phyloP scores from a whole-genome alignment of 2,888 invertebrate species.

The Lacanobia wlatinum region DNA sequence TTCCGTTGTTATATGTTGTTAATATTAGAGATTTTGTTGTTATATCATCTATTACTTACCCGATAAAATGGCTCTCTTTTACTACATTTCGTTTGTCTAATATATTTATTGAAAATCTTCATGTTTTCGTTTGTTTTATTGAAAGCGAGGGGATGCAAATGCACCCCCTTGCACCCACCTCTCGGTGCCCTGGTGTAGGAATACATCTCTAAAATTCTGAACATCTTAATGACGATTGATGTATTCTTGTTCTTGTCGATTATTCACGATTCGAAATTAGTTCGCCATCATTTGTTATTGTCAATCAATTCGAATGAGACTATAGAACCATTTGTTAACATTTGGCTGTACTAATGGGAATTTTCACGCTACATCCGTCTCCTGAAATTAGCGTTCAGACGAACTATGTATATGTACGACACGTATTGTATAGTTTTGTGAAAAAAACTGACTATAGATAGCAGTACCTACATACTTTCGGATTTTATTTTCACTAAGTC shows the following conservation, averaged over 20 bases:
- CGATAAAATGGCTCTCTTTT: no score
- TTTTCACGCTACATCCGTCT: slow-evolving; percentile 30
- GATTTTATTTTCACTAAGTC: not conserved
- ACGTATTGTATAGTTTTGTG: not conserved
- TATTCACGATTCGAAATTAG: slow-evolving; percentile 33
- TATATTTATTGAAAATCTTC: no score
- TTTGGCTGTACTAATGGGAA: slow-evolving; percentile 18
- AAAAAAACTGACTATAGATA: no score
- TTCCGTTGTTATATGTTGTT: no score
- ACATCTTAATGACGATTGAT: slow-evolving; percentile 8
- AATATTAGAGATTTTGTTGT: no score
- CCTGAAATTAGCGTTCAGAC: not conserved
- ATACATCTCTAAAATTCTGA: not conserved
- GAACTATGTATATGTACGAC: not conserved
- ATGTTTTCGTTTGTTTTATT: no score
- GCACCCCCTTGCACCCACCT: no score
- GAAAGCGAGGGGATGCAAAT: no score
- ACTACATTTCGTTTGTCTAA: no score
- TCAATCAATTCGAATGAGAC: slow-evolving; percentile 28
- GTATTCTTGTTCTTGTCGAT: slow-evolving; percentile 5
- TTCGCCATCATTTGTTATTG: slow-evolving; percentile 26
- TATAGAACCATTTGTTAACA: slow-evolving; percentile 29
- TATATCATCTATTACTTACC: no score
- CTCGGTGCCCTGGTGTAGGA: no score
- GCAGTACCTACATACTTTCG: no score